phyloP scores from a whole-genome alignment of 2,797 vertebrate genomes.

The Pelochelys cantorii region DNA sequence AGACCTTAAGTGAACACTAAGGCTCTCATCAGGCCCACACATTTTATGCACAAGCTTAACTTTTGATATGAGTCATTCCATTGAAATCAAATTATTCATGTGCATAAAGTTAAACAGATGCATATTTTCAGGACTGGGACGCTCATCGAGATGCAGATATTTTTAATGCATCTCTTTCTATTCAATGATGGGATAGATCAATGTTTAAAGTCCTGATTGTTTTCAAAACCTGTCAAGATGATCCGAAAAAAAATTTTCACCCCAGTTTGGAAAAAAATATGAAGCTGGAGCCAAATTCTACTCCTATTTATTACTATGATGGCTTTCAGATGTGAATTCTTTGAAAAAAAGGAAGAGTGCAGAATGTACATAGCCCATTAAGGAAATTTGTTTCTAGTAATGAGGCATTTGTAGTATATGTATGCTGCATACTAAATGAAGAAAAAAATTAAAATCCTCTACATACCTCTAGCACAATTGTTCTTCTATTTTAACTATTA shows the following conservation, averaged over 20 bases:
- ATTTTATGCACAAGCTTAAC: background rate
- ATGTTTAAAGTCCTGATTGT: background rate
- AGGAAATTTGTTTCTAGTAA: rapidly evolving
- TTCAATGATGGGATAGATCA: background rate
- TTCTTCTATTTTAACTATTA: background rate
- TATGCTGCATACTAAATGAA: background rate
- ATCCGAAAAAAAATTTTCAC: background rate
- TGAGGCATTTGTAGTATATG: background rate
- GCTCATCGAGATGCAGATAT: background rate
- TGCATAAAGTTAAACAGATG: background rate
- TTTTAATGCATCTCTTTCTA: background rate
- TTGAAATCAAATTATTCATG: background rate
- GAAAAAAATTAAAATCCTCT: background rate
- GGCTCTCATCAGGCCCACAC: background rate
- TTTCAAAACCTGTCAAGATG: background rate
- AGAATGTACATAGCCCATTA: background rate
- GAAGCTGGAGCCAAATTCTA: background rate
- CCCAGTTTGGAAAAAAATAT: background rate
- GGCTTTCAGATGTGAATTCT: background rate
- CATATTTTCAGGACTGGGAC: background rate
- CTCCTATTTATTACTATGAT: background rate
- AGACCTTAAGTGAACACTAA: background rate
- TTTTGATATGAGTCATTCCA: background rate
- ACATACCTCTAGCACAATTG: background rate
- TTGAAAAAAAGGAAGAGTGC: background rate